A percentile compares a stretch with the other conserved stretches of the same genome.
These are phyloP conservation scores for Drosophila kanapiae DNA, from an alignment of 1,140 invertebrate species.

Conservation along the genomic window DNA sequence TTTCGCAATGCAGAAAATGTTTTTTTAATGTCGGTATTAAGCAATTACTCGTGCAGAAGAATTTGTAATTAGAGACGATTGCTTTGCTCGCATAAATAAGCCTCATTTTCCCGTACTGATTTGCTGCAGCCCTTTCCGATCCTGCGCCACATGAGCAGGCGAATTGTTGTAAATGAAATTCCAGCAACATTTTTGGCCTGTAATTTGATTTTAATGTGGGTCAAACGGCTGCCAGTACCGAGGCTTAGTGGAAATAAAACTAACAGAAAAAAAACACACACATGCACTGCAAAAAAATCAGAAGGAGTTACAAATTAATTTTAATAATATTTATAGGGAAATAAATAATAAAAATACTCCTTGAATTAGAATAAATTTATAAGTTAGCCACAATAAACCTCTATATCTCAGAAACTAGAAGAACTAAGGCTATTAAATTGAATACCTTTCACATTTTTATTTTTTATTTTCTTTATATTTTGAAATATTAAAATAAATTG, in stretches of 20 bases:
- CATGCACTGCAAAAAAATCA: constrained; percentile 4
- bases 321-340: not conserved
- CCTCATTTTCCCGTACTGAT: constrained; percentile 21
- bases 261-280: constrained; percentile 6
- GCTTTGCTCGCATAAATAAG: constrained; percentile 29
- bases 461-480: too few species aligned
- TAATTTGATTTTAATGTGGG: constrained; percentile 71
- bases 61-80: constrained; percentile 32
- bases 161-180: constrained; percentile 70
- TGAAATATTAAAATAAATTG: too few species aligned
- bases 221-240: constrained; percentile 17
- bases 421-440: not conserved
- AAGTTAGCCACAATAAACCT: not conserved
- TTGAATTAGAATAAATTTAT: not conserved
- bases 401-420: not conserved
- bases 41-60: constrained; percentile 4
- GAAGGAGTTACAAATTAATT: not conserved
- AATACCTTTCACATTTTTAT: not conserved
- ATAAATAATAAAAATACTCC: not conserved
- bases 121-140: constrained; percentile 7
- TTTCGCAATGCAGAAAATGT: not conserved
- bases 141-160: constrained; percentile 28
- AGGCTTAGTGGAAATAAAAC: constrained; percentile 8
- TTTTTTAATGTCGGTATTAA: constrained; percentile 4
- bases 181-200: constrained; percentile 57